phyloP scores from a whole-genome alignment of 2,113 vertebrate species.

The Atherinomorus stipes region DNA sequence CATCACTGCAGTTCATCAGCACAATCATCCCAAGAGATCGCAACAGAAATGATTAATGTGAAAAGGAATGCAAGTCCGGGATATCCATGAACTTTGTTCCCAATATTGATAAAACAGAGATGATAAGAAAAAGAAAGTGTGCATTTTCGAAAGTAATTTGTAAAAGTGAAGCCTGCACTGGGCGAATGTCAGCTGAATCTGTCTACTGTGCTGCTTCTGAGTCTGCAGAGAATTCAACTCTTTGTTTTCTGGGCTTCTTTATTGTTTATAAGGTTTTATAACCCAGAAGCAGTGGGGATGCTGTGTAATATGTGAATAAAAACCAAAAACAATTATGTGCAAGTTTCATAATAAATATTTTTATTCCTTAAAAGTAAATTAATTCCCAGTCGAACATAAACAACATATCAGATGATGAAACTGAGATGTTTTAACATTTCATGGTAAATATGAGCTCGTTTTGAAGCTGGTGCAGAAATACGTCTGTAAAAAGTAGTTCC shows the following conservation, averaged over 20 bases:
- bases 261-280: background rate
- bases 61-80: constrained; percentile 13
- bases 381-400: no score
- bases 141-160: constrained; percentile 9
- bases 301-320: no score
- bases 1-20: constrained; percentile 57
- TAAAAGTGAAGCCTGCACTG: constrained; percentile 23
- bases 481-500: no score
- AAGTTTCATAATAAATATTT: no score
- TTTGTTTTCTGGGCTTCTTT: background rate
- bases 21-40: constrained; percentile 15
- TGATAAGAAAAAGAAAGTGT: constrained; percentile 14
- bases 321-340: no score
- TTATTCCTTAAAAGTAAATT: no score
- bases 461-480: no score
- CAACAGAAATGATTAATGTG: constrained; percentile 35
- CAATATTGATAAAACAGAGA: background rate
- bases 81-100: background rate
- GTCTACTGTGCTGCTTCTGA: background rate
- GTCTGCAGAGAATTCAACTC: background rate
- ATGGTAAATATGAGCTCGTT: no score
- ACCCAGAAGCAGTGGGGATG: no score
- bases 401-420: no score
- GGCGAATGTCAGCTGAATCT: background rate
- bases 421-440: no score